Evolutionary conservation across 2,797 vertebrate genomes (phyloP).

Genomic region (Oreonectes daqikongensis): DNA sequence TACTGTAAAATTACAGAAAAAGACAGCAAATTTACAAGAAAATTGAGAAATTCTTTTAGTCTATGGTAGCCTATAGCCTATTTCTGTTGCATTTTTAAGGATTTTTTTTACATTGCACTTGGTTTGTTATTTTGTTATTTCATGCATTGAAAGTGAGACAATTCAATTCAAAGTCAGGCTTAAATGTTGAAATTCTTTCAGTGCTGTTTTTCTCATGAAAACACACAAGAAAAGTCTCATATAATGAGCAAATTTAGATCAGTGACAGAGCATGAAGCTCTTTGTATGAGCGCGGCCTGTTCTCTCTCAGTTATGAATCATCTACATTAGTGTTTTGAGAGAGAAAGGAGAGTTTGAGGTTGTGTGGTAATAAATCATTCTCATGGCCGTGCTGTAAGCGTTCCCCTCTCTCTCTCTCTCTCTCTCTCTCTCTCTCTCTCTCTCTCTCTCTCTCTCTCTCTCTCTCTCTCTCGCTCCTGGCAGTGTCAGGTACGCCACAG

Average conservation of each 20-base stretch:
- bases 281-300: slow-evolving; percentile 6
- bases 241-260: neutral
- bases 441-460: too few species aligned
- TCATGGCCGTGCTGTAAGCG: slow-evolving; percentile 8
- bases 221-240: slow-evolving; percentile 2
- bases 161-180: too few species aligned
- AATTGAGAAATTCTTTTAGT: too few species aligned
- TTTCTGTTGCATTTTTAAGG: too few species aligned
- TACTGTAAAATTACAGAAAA: too few species aligned
- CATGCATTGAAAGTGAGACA: too few species aligned
- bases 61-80: too few species aligned
- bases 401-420: neutral
- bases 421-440: slow-evolving; percentile 2
- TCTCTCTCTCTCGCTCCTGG: slow-evolving; percentile 8
- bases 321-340: slow-evolving; percentile 15
- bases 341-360: neutral
- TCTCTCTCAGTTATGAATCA: slow-evolving; percentile 18
- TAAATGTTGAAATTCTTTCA: too few species aligned
- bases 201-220: neutral
- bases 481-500: slow-evolving; percentile 16
- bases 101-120: too few species aligned
- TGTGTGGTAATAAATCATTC: slow-evolving; percentile 24
- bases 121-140: too few species aligned
- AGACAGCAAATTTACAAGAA: too few species aligned
- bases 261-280: slow-evolving; percentile 1